phyloP scores from a whole-genome alignment of 2,797 vertebrate genomes.

The Gymnothorax javanicus region DNA sequence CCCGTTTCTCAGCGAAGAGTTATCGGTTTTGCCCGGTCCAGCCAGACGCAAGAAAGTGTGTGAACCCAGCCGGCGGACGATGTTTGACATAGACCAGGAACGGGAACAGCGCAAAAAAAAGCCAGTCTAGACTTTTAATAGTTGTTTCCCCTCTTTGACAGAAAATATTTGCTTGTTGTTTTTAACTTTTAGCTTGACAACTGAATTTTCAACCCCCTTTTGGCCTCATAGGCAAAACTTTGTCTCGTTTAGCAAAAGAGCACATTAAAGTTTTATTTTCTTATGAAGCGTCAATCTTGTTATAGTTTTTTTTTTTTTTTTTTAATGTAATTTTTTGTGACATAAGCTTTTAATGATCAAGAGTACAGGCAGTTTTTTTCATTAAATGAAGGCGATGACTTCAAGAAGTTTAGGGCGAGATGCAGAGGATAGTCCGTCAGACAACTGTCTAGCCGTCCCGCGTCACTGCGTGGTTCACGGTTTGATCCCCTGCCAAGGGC shows the following conservation, averaged over 20 bases:
- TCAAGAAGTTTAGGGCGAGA: background rate
- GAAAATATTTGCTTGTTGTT: no score
- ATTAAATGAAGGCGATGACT: background rate
- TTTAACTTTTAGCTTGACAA: no score
- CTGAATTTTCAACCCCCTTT: no score
- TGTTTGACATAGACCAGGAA: background rate
- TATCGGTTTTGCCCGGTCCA: background rate
- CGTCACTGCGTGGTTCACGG: background rate
- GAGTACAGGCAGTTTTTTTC: background rate
- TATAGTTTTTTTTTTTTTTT: background rate
- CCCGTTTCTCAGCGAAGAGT: background rate
- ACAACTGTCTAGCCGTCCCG: background rate
- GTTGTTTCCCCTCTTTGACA: no score
- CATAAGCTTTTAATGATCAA: background rate
- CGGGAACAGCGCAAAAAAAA: no score
- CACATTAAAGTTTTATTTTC: no score
- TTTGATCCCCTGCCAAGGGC: background rate
- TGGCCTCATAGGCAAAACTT: no score
- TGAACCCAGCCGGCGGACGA: background rate
- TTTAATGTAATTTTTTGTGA: background rate
- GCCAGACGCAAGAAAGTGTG: background rate
- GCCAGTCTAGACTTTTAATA: no score
- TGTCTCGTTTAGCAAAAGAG: no score
- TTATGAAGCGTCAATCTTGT: no score
- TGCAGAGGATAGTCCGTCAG: background rate